A percentile compares a stretch with the other conserved stretches of the same genome.
Conservation (phyloP, 2,888 invertebrate genomes). For the Parascotia fuliginaria region DNA sequence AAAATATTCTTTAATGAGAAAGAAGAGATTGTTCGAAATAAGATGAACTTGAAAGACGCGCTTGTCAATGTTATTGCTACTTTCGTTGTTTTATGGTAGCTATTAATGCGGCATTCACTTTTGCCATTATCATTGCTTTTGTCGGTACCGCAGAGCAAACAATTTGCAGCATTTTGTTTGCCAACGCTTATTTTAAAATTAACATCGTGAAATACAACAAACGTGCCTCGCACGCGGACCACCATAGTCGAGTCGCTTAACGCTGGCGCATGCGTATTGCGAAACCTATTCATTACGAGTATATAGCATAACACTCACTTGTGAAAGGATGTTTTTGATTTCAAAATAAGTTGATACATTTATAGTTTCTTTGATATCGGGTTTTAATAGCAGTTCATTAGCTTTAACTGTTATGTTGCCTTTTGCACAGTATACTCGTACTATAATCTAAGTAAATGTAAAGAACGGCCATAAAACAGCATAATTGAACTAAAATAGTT, state of each 20-base stretch:
- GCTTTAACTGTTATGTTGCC: too few species aligned
- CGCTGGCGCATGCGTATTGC: slow-evolving; percentile 47
- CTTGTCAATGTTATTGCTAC: slow-evolving; percentile 15
- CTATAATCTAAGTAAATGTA: too few species aligned
- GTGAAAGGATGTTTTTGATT: slow-evolving; percentile 39
- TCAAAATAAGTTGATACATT: slow-evolving; percentile 7
- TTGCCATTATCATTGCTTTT: slow-evolving; percentile 55
- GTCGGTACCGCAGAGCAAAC: slow-evolving; percentile 61
- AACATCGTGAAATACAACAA: slow-evolving; percentile 80
- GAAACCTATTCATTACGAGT: slow-evolving; percentile 40
- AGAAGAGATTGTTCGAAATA: slow-evolving; percentile 34
- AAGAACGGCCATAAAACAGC: too few species aligned
- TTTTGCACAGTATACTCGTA: too few species aligned
- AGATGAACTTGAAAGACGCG: slow-evolving; percentile 12
- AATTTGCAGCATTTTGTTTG: slow-evolving; percentile 76
- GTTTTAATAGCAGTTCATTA: too few species aligned
- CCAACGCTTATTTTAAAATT: slow-evolving; percentile 83
- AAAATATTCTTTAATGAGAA: slow-evolving; percentile 46
- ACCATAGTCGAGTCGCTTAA: slow-evolving; percentile 64
- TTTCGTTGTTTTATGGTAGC: slow-evolving; percentile 1
- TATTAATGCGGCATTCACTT: slow-evolving; percentile 26
- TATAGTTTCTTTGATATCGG: neutral
- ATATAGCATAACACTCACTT: slow-evolving; percentile 25
- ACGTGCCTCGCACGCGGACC: slow-evolving; percentile 76
- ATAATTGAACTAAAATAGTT: too few species aligned